Percentiles rank a stretch among this genome's conserved stretches.
Evolutionary conservation across 1,140 invertebrate species (phyloP).

Genomic region (Drosophila paulistorum): DNA sequence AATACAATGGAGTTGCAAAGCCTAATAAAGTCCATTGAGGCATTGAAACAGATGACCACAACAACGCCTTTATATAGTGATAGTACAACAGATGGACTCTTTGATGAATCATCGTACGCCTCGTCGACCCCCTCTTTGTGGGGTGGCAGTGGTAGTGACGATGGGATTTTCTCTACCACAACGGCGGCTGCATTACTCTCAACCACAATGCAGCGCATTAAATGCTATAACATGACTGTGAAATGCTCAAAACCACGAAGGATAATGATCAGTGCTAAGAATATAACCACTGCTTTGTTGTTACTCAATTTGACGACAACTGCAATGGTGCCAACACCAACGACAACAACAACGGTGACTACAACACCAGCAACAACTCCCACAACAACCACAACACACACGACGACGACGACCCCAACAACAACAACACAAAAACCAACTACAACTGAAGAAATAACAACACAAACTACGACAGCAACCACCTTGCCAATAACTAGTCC

Average conservation of each 20-base stretch:
- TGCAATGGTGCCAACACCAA: conserved; percentile 42
- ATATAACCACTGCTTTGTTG: conserved; percentile 65
- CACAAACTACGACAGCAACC: conserved; percentile 4
- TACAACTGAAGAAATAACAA: conserved; percentile 2
- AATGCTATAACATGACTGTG: conserved; percentile 71
- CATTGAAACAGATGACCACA: conserved; percentile 54
- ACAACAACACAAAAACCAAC: background rate
- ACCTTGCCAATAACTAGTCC: background rate
- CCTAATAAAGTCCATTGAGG: conserved; percentile 61
- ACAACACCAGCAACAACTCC: conserved; percentile 38
- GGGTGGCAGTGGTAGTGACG: conserved; percentile 38
- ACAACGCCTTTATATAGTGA: conserved; percentile 52
- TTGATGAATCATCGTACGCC: conserved; percentile 47
- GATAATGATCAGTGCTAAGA: conserved; percentile 45
- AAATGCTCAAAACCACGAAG: conserved; percentile 74
- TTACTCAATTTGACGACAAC: conserved; percentile 74
- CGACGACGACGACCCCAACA: conserved; percentile 26
- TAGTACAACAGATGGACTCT: conserved; percentile 53
- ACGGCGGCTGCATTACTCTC: conserved; percentile 42
- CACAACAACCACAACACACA: conserved; percentile 16
- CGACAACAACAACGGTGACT: conserved; percentile 32
- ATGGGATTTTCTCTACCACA: conserved; percentile 52
- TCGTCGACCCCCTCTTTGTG: conserved; percentile 22
- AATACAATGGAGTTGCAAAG: conserved; percentile 60
- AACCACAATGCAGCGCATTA: conserved; percentile 48